Conservation (phyloP, 1,140 invertebrate species). For the honey bee (Apis mellifera) region Amel_HAv3.1 CM009936.2:13547501-13548000, state of each 20-base stretch:
- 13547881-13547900: conserved; percentile 78
- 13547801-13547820: conserved; percentile 80
- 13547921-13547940: conserved; percentile 74
- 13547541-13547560: too few species aligned
- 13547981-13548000: conserved; percentile 76
- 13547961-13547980: conserved; percentile 79
- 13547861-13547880: conserved; percentile 83
- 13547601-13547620: too few species aligned
- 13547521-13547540: too few species aligned
- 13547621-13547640: too few species aligned
- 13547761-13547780: conserved; percentile 56
- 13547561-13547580: too few species aligned
- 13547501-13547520: too few species aligned
- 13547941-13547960: conserved; percentile 83
- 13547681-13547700: not conserved
- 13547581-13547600: too few species aligned
- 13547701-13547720: conserved; percentile 58
- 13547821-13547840: conserved; percentile 79
- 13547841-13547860: conserved; percentile 83
- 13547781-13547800: conserved; percentile 73
- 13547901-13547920: conserved; percentile 67
- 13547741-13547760: conserved; percentile 68
- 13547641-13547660: too few species aligned
- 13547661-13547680: not conserved
- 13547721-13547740: conserved; percentile 66